Percentiles rank a stretch among this genome's conserved stretches.
phyloP scores from a whole-genome alignment of 2,888 invertebrate genomes.

The Lithosia quadra region DNA sequence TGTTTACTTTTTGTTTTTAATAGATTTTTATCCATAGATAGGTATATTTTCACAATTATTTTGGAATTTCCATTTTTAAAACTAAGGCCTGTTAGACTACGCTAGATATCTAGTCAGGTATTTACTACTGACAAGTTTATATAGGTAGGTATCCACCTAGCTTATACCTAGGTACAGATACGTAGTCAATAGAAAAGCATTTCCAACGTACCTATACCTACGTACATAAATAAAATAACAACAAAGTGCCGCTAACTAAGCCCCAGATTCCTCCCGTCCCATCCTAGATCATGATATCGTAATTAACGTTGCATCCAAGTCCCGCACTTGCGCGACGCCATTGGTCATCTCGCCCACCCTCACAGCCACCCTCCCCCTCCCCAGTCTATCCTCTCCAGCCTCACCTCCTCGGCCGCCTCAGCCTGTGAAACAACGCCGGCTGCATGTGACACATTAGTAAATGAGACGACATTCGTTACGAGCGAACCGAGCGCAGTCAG shows the following conservation, averaged over 20 bases:
- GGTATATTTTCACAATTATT: neutral
- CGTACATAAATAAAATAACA: conserved; percentile 8
- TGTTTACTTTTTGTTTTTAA: neutral
- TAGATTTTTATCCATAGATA: too few relatives aligned
- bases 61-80: neutral
- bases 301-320: conserved; percentile 77
- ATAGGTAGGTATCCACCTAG: neutral
- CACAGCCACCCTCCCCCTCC: conserved; percentile 33
- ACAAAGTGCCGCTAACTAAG: conserved; percentile 6
- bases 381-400: conserved; percentile 34
- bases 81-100: too few relatives aligned
- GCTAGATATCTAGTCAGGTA: neutral
- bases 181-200: neutral
- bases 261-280: conserved; percentile 25
- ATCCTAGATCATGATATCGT: conserved; percentile 59
- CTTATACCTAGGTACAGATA: neutral
- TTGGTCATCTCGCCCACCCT: conserved; percentile 71
- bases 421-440: conserved; percentile 83
- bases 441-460: conserved; percentile 88
- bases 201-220: neutral
- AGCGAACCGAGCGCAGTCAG: conserved; percentile 77
- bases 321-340: conserved; percentile 68
- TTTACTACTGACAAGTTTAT: neutral
- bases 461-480: conserved; percentile 87
- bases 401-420: conserved; percentile 51